Evolutionary conservation across 2,113 vertebrate species (phyloP).

Genomic region (Pogona vitticeps): DNA sequence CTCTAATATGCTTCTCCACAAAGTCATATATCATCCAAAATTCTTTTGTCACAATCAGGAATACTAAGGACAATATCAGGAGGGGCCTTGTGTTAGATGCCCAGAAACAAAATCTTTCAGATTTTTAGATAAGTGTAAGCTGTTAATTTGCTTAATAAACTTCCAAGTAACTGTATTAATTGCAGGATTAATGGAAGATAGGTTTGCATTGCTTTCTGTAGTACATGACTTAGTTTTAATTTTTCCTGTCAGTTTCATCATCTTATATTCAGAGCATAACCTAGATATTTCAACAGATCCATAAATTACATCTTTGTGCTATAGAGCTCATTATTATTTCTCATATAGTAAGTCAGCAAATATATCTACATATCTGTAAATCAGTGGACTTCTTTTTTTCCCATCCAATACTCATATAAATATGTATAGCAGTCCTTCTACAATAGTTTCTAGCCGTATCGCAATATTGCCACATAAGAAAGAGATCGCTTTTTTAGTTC

Average conservation of each 20-base stretch:
- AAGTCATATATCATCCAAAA: not conserved
- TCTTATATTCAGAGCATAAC: not conserved
- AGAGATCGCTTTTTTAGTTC: not conserved
- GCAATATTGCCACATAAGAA: not conserved
- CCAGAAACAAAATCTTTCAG: not conserved
- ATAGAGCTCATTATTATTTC: not conserved
- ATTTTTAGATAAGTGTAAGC: not conserved
- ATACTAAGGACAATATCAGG: not conserved
- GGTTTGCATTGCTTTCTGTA: not conserved
- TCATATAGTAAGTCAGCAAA: not conserved
- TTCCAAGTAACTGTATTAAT: not conserved
- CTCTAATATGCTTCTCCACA: not conserved
- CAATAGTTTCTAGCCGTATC: not conserved
- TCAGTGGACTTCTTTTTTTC: not conserved
- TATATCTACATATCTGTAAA: not conserved
- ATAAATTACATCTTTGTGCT: not conserved
- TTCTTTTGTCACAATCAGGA: not conserved
- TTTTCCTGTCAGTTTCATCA: not conserved
- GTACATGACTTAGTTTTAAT: not conserved
- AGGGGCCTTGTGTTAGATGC: not conserved
- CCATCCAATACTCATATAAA: not conserved
- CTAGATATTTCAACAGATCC: not conserved
- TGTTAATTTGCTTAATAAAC: not conserved
- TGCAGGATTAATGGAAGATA: not conserved
- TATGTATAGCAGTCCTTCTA: not conserved